These are phyloP conservation scores for Danaus plexippus DNA, from an alignment of 1,140 invertebrate species.

Conservation along the genomic window DNA sequence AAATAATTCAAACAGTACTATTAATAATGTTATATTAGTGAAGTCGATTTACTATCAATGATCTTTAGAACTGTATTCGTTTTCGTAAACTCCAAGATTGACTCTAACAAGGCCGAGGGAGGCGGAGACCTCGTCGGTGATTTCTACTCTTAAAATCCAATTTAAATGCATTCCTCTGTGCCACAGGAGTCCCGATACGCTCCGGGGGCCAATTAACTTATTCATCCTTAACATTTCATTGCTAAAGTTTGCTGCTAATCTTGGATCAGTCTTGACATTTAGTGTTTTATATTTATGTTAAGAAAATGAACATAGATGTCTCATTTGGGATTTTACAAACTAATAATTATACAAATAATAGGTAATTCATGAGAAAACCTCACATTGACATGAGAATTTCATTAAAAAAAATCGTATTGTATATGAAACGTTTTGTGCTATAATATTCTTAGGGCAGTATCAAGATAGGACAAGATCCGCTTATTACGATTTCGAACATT, in stretches of 20 bases:
- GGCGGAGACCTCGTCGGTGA: conserved; percentile 57
- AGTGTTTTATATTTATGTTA: conserved; percentile 2
- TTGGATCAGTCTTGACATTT: conserved; percentile 18
- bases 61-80: conserved; percentile 54
- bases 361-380: no score
- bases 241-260: conserved; percentile 57
- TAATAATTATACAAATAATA: no score
- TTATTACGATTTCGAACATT: no score
- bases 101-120: conserved; percentile 64
- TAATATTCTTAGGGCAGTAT: no score
- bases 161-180: conserved; percentile 71
- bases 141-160: conserved; percentile 71
- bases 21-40: no score
- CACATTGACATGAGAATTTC: no score
- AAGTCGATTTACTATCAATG: no score
- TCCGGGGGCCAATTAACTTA: conserved; percentile 68
- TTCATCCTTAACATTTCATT: conserved; percentile 70
- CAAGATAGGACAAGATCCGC: no score
- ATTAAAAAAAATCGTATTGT: no score
- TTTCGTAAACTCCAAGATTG: conserved; percentile 71
- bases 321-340: no score
- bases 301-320: conserved; percentile 1
- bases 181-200: conserved; percentile 66
- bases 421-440: no score
- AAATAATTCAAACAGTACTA: no score